Percentiles rank a stretch among this genome's conserved stretches.
Evolutionary conservation across 37 sponge, comb jelly and placozoan genomes (phyloP).

Genomic region (Beroe forskalii): DNA sequence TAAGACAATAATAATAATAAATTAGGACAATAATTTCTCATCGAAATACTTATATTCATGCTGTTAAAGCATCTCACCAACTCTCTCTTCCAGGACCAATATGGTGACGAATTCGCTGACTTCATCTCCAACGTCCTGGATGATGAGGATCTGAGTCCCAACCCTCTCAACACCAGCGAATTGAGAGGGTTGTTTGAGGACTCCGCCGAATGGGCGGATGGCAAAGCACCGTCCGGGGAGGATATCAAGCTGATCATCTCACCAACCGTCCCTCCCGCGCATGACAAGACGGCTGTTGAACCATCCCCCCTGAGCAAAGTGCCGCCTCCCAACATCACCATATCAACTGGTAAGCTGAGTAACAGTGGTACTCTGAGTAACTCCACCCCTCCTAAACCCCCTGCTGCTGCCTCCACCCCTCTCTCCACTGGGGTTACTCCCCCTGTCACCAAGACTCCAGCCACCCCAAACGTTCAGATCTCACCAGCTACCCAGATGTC

Average conservation of each 20-base stretch:
- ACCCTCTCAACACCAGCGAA: background rate
- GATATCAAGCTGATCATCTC: background rate
- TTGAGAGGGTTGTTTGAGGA: background rate
- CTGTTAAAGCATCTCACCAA: too few relatives aligned
- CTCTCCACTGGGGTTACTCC: too few relatives aligned
- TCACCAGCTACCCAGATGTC: background rate
- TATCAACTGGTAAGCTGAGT: slow-evolving; percentile 14
- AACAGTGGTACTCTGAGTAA: too few relatives aligned
- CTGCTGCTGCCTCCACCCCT: background rate
- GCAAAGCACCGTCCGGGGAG: background rate
- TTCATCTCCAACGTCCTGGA: background rate
- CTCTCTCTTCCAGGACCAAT: background rate
- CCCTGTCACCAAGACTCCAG: background rate
- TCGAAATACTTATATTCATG: too few relatives aligned
- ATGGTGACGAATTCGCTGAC: background rate
- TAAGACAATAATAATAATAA: too few relatives aligned
- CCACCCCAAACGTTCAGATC: slow-evolving; percentile 24
- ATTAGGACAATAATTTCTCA: too few relatives aligned
- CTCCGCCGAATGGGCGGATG: background rate
- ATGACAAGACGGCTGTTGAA: background rate
- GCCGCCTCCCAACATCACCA: slow-evolving; percentile 59
- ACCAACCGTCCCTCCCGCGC: background rate
- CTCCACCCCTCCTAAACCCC: slow-evolving; percentile 36
- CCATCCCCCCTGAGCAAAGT: slow-evolving; percentile 46
- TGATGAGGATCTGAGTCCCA: background rate